phyloP scores from a whole-genome alignment of 2,113 vertebrate species.

The Scolopax mira region DNA sequence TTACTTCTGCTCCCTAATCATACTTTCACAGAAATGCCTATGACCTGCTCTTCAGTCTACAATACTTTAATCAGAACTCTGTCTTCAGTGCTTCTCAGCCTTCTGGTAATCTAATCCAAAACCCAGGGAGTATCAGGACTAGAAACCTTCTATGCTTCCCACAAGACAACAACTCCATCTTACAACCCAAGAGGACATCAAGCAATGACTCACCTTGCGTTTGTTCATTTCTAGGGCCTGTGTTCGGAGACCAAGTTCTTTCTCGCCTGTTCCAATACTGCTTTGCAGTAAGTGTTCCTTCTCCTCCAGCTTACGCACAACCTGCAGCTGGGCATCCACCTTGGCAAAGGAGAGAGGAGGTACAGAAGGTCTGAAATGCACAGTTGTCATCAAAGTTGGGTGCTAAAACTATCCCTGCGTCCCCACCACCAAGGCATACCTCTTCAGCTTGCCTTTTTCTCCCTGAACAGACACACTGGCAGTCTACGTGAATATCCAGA shows the following conservation, averaged over 20 bases:
- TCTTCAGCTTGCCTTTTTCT: neutral
- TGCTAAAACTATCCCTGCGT: neutral
- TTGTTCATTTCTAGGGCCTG: slow-evolving; percentile 98
- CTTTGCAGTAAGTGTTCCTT: slow-evolving; percentile 97
- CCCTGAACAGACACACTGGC: neutral
- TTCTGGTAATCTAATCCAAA: neutral
- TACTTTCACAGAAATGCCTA: neutral
- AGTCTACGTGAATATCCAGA: neutral
- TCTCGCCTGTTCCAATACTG: slow-evolving; percentile 93
- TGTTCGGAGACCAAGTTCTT: slow-evolving; percentile 88
- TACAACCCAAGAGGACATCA: neutral
- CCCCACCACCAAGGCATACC: neutral
- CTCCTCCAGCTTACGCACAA: slow-evolving; percentile 93
- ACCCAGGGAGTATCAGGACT: neutral
- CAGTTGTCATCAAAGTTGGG: neutral
- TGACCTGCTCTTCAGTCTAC: neutral
- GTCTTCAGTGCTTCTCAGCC: neutral
- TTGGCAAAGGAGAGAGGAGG: slow-evolving; percentile 26
- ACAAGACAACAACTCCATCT: neutral
- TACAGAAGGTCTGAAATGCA: neutral
- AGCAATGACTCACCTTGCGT: slow-evolving; percentile 80
- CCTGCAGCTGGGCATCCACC: slow-evolving; percentile 96
- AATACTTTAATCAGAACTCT: neutral
- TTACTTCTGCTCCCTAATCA: neutral
- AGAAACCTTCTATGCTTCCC: neutral